phyloP scores from a whole-genome alignment of 2,797 vertebrate genomes.

The Dipus sagitta region DNA sequence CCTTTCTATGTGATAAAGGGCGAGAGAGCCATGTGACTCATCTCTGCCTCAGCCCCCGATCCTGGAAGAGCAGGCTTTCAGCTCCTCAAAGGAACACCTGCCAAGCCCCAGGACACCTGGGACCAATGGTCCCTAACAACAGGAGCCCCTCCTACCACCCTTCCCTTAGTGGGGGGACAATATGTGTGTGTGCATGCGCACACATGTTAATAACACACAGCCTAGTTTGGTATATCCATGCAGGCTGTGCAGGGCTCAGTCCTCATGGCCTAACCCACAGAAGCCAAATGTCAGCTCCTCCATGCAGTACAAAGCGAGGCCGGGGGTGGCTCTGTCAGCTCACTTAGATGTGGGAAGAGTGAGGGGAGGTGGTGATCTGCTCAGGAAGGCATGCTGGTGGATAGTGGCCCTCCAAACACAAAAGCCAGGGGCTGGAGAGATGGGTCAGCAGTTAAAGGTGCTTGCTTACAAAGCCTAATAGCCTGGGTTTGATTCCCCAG shows the following conservation, averaged over 20 bases:
- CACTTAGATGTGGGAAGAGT: not conserved
- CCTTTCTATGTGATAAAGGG: not conserved
- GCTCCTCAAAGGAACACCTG: not conserved
- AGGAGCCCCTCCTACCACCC: not conserved
- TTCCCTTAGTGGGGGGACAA: not conserved
- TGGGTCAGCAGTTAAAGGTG: no score
- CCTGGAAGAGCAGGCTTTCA: not conserved
- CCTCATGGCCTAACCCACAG: not conserved
- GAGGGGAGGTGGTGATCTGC: not conserved
- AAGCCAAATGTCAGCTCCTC: not conserved
- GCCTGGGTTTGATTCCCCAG: no score
- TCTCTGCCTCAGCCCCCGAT: no score
- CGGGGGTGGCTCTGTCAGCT: not conserved
- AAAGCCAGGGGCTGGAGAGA: no score
- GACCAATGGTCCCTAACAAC: not conserved
- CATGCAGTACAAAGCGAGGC: not conserved
- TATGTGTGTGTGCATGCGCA: not conserved
- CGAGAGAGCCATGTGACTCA: not conserved
- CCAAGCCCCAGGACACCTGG: not conserved
- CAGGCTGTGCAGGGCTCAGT: accelerated
- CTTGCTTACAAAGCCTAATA: no score
- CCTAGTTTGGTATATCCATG: not conserved
- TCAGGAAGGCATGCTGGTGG: not conserved
- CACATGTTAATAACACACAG: not conserved
- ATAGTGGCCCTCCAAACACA: not conserved